Evolutionary conservation across 2,797 vertebrate species (phyloP).

Genomic region (Antrozous pallidus): DNA sequence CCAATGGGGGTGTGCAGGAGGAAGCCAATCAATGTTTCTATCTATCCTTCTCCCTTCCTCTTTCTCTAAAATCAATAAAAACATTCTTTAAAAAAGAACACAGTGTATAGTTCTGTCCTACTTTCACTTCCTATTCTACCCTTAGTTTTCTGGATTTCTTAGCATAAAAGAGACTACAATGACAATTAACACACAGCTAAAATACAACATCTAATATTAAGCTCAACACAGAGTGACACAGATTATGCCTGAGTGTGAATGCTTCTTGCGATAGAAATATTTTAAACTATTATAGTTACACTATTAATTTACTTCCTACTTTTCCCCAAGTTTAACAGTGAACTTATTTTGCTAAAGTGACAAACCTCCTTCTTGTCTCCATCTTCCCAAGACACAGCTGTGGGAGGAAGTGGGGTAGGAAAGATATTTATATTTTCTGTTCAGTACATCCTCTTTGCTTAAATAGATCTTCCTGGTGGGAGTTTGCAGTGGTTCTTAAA

Average conservation of each 20-base stretch:
- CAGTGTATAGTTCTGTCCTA: not conserved
- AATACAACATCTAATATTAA: not conserved
- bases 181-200: not conserved
- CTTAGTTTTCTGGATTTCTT: not conserved
- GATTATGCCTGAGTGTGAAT: not conserved
- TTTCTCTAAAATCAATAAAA: too few species aligned
- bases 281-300: not conserved
- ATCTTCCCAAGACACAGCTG: not conserved
- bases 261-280: not conserved
- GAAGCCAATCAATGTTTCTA: too few species aligned
- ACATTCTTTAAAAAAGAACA: not conserved
- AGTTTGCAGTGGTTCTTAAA: conserved; percentile 53
- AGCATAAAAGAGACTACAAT: not conserved
- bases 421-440: conserved; percentile 46
- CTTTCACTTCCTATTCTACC: not conserved
- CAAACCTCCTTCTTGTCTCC: not conserved
- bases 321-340: conserved; percentile 30
- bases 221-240: not conserved
- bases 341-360: not conserved
- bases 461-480: conserved; percentile 53
- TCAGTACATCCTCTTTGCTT: conserved; percentile 14
- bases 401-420: not conserved
- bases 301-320: not conserved
- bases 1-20: too few species aligned
- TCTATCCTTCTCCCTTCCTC: too few species aligned